Base-by-base conservation (phyloP, 1,140 invertebrate genomes). In the Ditylenchus dipsaci region DNA sequence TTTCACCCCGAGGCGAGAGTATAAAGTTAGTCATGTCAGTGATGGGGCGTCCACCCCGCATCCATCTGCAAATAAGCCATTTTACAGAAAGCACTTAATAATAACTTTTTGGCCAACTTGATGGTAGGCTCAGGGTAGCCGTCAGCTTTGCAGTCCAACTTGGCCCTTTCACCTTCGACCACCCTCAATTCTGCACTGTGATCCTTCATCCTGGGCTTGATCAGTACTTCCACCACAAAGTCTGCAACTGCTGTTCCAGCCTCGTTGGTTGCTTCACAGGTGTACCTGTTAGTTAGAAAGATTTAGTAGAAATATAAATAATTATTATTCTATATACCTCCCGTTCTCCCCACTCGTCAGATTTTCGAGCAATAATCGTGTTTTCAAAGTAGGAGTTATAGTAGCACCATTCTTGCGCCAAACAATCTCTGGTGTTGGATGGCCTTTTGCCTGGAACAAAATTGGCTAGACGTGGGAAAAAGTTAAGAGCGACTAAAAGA, bases 401-500 rank as follows among this genome's bases (percentile, higher is more conserved):
- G 17, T 61, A 33, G 42, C 58, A 21, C 56, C 65, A 26, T 91
- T 88, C 82, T 89, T 89, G 56, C 88, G 86, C 92, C 91, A 94
- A 78, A 90, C 89, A 15, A 94, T 88, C n/a, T 87, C 87, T 0
- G 92, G 90, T 29, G 90, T 85, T n/a, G 92, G 92, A 82, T 89
- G 89, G 0, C 91, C 91, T 59, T 87, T 88, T 0, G 93, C 92
- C 29, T 83, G 89, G 87, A 38, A 5, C 11, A 11, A 38, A 38
- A 5, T 38, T 38, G n/a, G n/a, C n/a, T n/a, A n/a, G n/a, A n/a
- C n/a, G n/a, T n/a, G n/a, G n/a, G n/a, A n/a, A n/a, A n/a, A n/a
- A n/a, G n/a, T n/a, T n/a, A n/a, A n/a, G n/a, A n/a, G n/a, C n/a
- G n/a, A n/a, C n/a, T n/a, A n/a, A n/a, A n/a, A n/a, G n/a, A n/a